These are phyloP conservation scores for human (Homo sapiens) DNA, from an alignment of 2,113 vertebrate genomes.

Conservation along the genomic window GRCh38 chr19:3990001-3990500, in stretches of 20 bases:
- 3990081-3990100: no score
- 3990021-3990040: no score
- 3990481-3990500: no score
- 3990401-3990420: background rate
- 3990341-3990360: background rate
- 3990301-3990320: background rate
- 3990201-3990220: background rate
- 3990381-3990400: background rate
- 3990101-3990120: no score
- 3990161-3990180: background rate
- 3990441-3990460: background rate
- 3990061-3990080: no score
- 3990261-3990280: no score
- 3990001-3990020: no score
- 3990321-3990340: background rate
- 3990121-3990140: no score
- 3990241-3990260: background rate
- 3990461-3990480: background rate
- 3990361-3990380: background rate
- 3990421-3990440: slow-evolving; percentile 6
- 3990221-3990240: background rate
- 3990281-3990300: background rate
- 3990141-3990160: background rate
- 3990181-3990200: background rate
- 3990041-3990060: no score